These are phyloP conservation scores for Dromococcyx pavoninus DNA, from an alignment of 2,797 vertebrate genomes.

Conservation along the genomic window DNA sequence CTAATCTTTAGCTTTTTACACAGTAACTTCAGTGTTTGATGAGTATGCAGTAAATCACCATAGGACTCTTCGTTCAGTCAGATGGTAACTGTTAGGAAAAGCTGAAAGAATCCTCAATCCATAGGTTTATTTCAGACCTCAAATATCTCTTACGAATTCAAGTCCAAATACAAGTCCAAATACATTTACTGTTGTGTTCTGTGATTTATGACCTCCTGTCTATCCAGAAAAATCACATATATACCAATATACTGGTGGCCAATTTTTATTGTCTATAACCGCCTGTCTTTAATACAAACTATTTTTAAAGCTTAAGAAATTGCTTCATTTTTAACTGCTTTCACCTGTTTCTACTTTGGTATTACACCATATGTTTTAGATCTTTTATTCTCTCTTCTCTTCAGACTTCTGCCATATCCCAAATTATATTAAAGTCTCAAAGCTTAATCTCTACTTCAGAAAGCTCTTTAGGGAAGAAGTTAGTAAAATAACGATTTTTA, in stretches of 20 bases:
- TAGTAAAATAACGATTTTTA: neutral
- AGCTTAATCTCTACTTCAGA: conserved; percentile 23
- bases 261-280: conserved; percentile 70
- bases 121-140: conserved; percentile 64
- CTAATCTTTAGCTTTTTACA: conserved; percentile 67
- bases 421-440: neutral
- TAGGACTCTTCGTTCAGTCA: conserved; percentile 56
- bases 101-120: conserved; percentile 68
- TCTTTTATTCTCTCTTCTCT: conserved; percentile 62
- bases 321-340: conserved; percentile 80
- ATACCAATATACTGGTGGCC: conserved; percentile 67
- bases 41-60: conserved; percentile 64
- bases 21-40: conserved; percentile 58
- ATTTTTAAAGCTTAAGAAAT: conserved; percentile 77
- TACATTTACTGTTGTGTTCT: conserved; percentile 73
- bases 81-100: conserved; percentile 71
- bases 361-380: conserved; percentile 85
- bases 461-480: neutral
- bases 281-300: conserved; percentile 80
- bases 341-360: conserved; percentile 88
- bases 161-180: conserved; percentile 69
- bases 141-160: conserved; percentile 67
- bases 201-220: conserved; percentile 75
- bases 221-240: conserved; percentile 68
- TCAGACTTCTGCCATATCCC: neutral